Percentiles rank a stretch among this genome's conserved stretches.
These are phyloP conservation scores for Plotosus lineatus DNA, from an alignment of 2,113 vertebrate species.

Conservation along the genomic window DNA sequence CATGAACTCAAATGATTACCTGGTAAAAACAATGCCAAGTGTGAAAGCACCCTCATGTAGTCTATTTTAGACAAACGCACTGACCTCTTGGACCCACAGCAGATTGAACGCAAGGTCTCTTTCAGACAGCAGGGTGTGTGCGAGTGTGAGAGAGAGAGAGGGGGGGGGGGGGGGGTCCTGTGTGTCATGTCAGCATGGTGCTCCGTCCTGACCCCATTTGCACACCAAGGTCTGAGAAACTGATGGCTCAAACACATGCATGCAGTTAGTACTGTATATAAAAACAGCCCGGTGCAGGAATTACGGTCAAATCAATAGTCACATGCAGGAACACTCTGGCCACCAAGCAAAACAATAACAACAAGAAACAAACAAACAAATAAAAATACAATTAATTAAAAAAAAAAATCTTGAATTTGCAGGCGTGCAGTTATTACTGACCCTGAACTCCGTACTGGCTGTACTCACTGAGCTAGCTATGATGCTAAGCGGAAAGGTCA, in stretches of 20 bases:
- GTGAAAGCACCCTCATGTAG: background rate
- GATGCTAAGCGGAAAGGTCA: background rate
- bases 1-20: background rate
- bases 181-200: conserved; percentile 30
- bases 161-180: no score
- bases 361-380: background rate
- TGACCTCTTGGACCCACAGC: background rate
- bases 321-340: conserved; percentile 61
- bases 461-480: background rate
- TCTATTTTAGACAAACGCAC: background rate
- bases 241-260: conserved; percentile 42
- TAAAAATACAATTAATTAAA: no score
- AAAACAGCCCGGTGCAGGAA: conserved; percentile 13
- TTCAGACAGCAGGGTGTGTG: background rate
- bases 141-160: no score
- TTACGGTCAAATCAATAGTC: conserved; percentile 25
- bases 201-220: conserved; percentile 36
- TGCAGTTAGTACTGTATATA: conserved; percentile 63
- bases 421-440: conserved; percentile 6
- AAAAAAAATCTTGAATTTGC: no score
- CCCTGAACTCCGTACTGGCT: background rate
- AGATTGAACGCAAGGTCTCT: background rate
- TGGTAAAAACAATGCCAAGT: background rate
- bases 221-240: conserved; percentile 13
- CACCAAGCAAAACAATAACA: conserved; percentile 59